phyloP scores from a whole-genome alignment of 2,797 vertebrate species.

The Mycteria americana region DNA sequence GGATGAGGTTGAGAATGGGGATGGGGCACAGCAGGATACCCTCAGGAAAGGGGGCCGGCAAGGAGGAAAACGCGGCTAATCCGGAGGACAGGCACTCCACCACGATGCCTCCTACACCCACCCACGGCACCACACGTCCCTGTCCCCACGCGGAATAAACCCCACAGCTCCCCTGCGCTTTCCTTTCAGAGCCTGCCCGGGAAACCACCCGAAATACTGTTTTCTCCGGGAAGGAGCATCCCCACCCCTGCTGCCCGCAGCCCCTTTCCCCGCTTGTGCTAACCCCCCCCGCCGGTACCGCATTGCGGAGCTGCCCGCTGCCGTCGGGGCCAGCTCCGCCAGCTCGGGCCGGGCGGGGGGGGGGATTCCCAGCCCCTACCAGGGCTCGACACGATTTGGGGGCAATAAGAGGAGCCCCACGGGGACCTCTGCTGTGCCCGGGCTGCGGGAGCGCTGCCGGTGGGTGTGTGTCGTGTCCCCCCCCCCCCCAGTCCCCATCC shows the following conservation, averaged over 20 bases:
- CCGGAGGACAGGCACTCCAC: rapidly evolving
- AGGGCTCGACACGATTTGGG: background rate
- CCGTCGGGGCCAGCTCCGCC: background rate
- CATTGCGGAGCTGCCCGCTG: constrained; percentile 18
- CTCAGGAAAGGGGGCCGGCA: background rate
- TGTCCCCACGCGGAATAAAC: background rate
- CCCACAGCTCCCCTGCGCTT: background rate
- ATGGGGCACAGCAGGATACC: no score
- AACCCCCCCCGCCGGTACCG: background rate
- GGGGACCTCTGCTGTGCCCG: background rate
- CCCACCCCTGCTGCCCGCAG: background rate
- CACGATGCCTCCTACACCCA: background rate
- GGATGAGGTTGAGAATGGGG: no score
- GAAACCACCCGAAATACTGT: background rate
- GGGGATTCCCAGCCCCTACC: no score
- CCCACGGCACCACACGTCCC: rapidly evolving
- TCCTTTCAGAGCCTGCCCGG: background rate
- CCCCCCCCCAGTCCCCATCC: no score
- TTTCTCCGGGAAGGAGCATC: background rate
- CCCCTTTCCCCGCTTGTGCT: background rate
- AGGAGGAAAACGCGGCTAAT: background rate
- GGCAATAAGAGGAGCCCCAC: background rate
- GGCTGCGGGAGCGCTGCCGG: background rate
- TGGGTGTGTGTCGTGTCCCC: no score
- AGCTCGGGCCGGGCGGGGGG: background rate